Evolutionary conservation across 1,140 invertebrate genomes (phyloP).

Genomic region (Daktulosphaira vitifoliae): DNA sequence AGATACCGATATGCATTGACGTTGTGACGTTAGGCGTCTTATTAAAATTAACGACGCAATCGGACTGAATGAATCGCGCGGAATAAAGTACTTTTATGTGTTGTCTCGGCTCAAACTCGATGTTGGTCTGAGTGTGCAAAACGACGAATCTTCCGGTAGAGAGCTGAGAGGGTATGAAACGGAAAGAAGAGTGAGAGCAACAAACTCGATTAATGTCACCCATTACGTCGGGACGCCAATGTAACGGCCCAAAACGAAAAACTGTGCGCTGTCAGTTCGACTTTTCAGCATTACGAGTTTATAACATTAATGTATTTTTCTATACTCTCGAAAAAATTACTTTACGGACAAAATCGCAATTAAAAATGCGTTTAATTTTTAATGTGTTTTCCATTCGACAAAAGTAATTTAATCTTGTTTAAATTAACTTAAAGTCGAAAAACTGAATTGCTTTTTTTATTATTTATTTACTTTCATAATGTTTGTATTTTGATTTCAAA

Average conservation of each 20-base stretch:
- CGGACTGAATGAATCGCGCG: too few species aligned
- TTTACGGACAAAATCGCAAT: neutral
- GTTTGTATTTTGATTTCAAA: too few species aligned
- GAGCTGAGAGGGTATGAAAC: neutral
- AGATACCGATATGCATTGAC: too few species aligned
- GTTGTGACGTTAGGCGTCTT: too few species aligned
- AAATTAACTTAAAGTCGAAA: neutral
- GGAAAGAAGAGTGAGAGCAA: neutral
- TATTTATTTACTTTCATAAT: neutral
- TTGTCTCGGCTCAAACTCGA: too few species aligned
- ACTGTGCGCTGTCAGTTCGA: neutral
- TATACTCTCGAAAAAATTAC: neutral
- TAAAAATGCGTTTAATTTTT: slow-evolving; percentile 3
- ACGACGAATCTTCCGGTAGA: too few species aligned
- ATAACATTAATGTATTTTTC: neutral
- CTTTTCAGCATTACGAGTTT: neutral
- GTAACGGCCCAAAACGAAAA: neutral
- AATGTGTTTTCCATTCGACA: neutral
- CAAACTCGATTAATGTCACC: slow-evolving; percentile 6
- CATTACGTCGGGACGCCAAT: neutral
- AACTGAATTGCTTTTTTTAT: neutral
- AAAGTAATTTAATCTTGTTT: neutral
- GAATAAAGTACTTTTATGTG: too few species aligned
- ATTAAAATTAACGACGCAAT: too few species aligned
- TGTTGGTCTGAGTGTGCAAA: too few species aligned